Percentiles rank a stretch among this genome's conserved stretches.
These are phyloP conservation scores for Troilus luridus DNA, from an alignment of 2,888 invertebrate species.

Conservation along the genomic window DNA sequence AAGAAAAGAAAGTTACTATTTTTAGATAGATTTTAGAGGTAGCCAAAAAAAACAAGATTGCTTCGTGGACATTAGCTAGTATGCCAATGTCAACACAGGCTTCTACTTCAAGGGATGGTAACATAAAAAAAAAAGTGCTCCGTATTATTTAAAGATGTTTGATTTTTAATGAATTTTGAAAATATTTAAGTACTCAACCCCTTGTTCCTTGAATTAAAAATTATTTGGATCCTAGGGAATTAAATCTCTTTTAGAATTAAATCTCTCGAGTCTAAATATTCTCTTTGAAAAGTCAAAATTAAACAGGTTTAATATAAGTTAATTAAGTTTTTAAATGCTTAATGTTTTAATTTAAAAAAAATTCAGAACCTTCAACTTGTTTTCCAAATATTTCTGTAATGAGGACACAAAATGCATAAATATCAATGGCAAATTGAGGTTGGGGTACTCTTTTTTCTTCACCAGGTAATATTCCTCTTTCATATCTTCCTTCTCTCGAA, in stretches of 20 bases:
- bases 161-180: too few relatives aligned
- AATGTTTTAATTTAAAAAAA: neutral
- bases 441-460: conserved; percentile 74
- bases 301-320: neutral
- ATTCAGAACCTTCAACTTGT: conserved; percentile 68
- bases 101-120: too few relatives aligned
- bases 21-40: too few relatives aligned
- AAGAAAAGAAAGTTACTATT: too few relatives aligned
- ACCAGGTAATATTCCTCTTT: conserved; percentile 80
- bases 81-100: too few relatives aligned
- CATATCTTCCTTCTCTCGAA: conserved; percentile 79
- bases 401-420: conserved; percentile 82
- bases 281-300: neutral
- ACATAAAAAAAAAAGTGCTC: too few relatives aligned
- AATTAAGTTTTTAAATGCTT: neutral
- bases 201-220: too few relatives aligned
- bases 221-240: neutral
- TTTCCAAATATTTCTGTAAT: conserved; percentile 81
- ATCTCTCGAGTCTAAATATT: neutral
- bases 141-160: too few relatives aligned
- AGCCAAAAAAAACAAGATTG: too few relatives aligned
- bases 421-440: conserved; percentile 76
- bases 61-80: too few relatives aligned
- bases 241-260: neutral
- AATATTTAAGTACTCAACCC: too few relatives aligned